phyloP scores from a whole-genome alignment of 2,797 vertebrate genomes.

The Myotis pilosus region DNA sequence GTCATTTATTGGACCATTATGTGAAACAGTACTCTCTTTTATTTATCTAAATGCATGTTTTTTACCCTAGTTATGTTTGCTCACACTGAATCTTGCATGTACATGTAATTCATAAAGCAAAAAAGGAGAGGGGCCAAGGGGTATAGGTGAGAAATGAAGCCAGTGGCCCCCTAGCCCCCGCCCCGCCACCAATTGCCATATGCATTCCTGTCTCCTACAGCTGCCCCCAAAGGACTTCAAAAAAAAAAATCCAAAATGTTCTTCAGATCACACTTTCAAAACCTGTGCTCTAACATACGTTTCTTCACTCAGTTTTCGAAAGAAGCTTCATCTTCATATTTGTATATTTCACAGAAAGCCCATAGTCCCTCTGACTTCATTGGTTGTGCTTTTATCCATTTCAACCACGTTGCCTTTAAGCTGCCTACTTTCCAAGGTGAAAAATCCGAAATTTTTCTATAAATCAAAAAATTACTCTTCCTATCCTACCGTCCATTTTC shows the following conservation, averaged over 20 bases:
- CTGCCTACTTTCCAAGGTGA: conserved; percentile 3
- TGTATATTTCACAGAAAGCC: neutral
- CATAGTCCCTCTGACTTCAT: neutral
- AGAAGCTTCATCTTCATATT: neutral
- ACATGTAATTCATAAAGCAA: neutral
- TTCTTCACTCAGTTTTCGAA: neutral
- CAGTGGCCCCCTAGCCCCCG: too few relatives aligned
- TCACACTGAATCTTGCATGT: neutral
- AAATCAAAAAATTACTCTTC: neutral
- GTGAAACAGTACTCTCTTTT: neutral
- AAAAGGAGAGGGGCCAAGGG: neutral
- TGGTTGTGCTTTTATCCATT: neutral
- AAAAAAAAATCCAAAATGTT: neutral
- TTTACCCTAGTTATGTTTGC: neutral
- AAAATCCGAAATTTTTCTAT: neutral
- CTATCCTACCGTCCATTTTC: neutral
- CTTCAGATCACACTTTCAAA: neutral
- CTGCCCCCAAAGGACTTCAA: neutral
- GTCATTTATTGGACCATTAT: neutral
- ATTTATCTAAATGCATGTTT: neutral
- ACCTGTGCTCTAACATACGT: neutral
- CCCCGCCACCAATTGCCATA: neutral
- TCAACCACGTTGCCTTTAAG: neutral
- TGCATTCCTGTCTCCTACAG: neutral
- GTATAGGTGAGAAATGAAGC: neutral